Conservation (phyloP, 2,797 vertebrate species). For the Simalia tracyae region DNA sequence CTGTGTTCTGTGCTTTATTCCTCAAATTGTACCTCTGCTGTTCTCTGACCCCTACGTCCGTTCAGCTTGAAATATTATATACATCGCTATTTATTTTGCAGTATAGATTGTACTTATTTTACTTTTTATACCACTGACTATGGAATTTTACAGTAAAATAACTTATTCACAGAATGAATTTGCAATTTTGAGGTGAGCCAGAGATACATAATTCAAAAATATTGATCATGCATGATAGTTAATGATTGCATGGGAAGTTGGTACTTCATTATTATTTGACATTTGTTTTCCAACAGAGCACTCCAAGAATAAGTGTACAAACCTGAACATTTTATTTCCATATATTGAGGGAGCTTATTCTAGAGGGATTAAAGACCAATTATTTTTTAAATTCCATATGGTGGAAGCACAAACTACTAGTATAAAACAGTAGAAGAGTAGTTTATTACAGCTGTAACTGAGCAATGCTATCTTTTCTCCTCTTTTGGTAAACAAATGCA, state of each 20-base stretch:
- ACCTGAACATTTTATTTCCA: too few relatives aligned
- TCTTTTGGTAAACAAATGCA: too few relatives aligned
- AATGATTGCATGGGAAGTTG: background rate
- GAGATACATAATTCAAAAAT: background rate
- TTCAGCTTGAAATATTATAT: background rate
- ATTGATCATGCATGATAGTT: background rate
- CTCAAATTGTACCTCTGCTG: background rate
- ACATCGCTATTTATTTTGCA: background rate
- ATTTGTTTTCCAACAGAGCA: background rate
- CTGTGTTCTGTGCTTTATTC: background rate
- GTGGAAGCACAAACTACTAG: too few relatives aligned
- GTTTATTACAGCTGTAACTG: too few relatives aligned
- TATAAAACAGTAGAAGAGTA: too few relatives aligned
- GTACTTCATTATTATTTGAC: background rate
- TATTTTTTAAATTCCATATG: too few relatives aligned
- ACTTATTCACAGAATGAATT: background rate
- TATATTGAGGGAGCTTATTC: too few relatives aligned
- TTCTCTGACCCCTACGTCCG: background rate
- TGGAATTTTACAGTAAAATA: background rate
- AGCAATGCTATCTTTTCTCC: too few relatives aligned
- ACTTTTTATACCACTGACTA: background rate
- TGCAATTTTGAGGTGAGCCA: background rate
- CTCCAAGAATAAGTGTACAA: too few relatives aligned
- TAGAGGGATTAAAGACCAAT: too few relatives aligned
- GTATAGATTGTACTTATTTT: background rate